Base-by-base conservation (phyloP, 2,888 invertebrate genomes). In the Copidosoma aretas region DNA sequence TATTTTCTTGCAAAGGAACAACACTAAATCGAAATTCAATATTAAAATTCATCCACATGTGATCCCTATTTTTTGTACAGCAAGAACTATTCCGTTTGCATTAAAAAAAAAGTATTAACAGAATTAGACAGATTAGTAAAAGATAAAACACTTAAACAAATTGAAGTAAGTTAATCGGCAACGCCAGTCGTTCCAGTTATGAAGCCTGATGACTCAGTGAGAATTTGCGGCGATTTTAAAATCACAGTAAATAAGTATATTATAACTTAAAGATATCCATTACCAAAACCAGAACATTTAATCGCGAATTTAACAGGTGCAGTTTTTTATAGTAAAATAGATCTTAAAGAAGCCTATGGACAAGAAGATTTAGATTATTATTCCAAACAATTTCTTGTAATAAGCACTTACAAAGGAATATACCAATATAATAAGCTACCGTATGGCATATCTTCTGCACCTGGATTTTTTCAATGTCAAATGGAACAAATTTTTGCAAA, bases 131-230 rank as follows among this genome's bases (percentile, higher is more conserved):
- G 64, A 32, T 46, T 64, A 39, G 54, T 60, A 17, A 24, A 63
- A 21, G 15, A 46, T 3, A 32, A 32, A n/a, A 51, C 15, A 17
- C 3, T 60, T 25, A 24, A n/a, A 51, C 51, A 24, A 46, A 60
- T 75, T 53, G 59, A 78, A 22, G 60, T 60, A 22, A 77, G 77
- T 32, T 76, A 79, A 53, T 80, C 80, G 79, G 79, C 77, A 17
- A 79, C 80, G 10, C 80, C 81, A 1, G 75, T 79, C 22, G 80
- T 80, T 1, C 75, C 76, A 5, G 77, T 81, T 21, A 56, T 71
- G 5, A 80, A 80, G 70, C 67, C 73, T 19, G 66, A 77, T 62
- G 74, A 73, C 8, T 39, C 53, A 12, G 70, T 81, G 1, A 70
- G 78, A 53, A 70, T 77, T 56, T 76, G 76, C 58, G 76, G 75